Conservation (phyloP, 2,113 vertebrate species). For the Tenebrosternarchus preto region DNA sequence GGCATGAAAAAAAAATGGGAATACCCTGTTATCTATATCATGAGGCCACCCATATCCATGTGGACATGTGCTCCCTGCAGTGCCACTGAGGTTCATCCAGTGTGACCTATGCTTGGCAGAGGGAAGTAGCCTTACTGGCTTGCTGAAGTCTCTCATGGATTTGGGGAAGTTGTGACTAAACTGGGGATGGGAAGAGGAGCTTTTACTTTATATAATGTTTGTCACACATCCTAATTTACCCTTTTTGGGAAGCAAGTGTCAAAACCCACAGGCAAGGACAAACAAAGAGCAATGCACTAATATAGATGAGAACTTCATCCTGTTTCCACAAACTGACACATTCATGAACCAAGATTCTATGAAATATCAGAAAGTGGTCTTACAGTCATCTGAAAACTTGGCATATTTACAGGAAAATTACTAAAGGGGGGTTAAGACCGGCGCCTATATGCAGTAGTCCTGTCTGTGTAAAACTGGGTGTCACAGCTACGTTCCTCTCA, state of each 20-base stretch:
- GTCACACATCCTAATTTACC: slow-evolving; percentile 79
- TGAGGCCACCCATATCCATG: neutral
- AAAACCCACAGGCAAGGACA: slow-evolving; percentile 54
- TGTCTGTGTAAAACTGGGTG: slow-evolving; percentile 28
- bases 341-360: neutral
- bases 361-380: neutral
- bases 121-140: slow-evolving; percentile 67
- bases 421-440: neutral
- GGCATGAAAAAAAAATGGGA: slow-evolving; percentile 1
- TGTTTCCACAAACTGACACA: slow-evolving; percentile 10
- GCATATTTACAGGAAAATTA: neutral
- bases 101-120: slow-evolving; percentile 58
- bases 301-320: slow-evolving; percentile 33
- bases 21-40: slow-evolving; percentile 11
- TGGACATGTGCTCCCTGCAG: neutral
- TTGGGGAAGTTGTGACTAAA: slow-evolving; percentile 80
- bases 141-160: slow-evolving; percentile 73
- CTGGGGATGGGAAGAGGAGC: slow-evolving; percentile 74
- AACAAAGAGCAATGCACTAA: slow-evolving; percentile 57
- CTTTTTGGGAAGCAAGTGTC: slow-evolving; percentile 75
- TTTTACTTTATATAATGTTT: slow-evolving; percentile 71
- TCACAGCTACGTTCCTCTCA: slow-evolving; percentile 31
- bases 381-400: neutral
- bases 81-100: slow-evolving; percentile 29
- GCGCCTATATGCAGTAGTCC: neutral